These are phyloP conservation scores for Caenorhabditis sp. DNA, from an alignment of 2,888 invertebrate species.

Conservation along the genomic window DNA sequence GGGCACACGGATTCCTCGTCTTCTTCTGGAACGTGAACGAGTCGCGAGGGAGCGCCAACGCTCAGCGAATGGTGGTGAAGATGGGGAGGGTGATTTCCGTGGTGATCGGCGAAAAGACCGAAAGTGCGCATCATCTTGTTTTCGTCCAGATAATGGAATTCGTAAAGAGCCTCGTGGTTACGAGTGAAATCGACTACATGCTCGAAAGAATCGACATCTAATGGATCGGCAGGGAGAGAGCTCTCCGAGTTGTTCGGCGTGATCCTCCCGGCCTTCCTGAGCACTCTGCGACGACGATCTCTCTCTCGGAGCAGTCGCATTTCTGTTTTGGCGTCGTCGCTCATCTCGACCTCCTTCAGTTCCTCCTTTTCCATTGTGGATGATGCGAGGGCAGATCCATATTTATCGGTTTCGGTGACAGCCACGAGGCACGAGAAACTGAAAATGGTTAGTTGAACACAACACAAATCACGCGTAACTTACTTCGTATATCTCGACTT, in stretches of 20 bases:
- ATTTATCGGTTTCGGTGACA: constrained; percentile 59
- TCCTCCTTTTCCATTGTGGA: constrained; percentile 43
- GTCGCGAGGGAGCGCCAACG: constrained; percentile 15
- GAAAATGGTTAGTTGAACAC: constrained; percentile 4
- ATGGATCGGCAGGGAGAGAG: constrained; percentile 18
- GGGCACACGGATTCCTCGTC: constrained; percentile 30
- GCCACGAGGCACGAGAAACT: constrained; percentile 67
- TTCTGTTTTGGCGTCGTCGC: constrained; percentile 63
- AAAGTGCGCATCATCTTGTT: constrained; percentile 80
- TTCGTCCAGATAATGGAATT: constrained; percentile 92
- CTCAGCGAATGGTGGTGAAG: constrained; percentile 27
- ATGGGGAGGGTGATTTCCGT: not conserved
- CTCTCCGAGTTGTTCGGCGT: constrained; percentile 38
- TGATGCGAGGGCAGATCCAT: constrained; percentile 25
- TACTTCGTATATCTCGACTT: constrained; percentile 58
- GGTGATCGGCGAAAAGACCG: constrained; percentile 58
- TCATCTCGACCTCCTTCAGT: constrained; percentile 61
- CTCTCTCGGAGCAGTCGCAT: constrained; percentile 53
- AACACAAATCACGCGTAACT: constrained; percentile 16
- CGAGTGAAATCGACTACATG: constrained; percentile 85
- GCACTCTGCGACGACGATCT: constrained; percentile 44
- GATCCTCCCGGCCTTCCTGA: constrained; percentile 27
- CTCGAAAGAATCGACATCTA: constrained; percentile 82
- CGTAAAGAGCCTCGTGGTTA: constrained; percentile 90
- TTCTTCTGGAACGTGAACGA: constrained; percentile 45